phyloP scores from a whole-genome alignment of 2,797 vertebrate species.

The Spea hammondii region DNA sequence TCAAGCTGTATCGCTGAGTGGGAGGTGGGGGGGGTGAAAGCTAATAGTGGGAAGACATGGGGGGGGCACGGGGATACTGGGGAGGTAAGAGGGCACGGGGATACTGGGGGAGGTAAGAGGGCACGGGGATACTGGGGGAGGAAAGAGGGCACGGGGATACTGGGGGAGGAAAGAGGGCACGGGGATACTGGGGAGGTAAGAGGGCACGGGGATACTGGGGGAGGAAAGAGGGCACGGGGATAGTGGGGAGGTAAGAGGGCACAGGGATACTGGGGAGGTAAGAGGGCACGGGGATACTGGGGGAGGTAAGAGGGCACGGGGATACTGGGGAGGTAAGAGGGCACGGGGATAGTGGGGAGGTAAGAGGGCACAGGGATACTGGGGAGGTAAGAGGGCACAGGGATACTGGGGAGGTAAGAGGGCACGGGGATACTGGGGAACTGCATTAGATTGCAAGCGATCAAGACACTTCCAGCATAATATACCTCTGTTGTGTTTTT shows the following conservation, averaged over 20 bases:
- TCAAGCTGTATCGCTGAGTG: constrained; percentile 29
- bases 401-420: not conserved
- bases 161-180: too few relatives aligned
- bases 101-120: not conserved
- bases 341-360: too few relatives aligned
- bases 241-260: not conserved
- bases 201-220: not conserved
- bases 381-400: not conserved
- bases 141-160: too few relatives aligned
- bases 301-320: not conserved
- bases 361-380: too few relatives aligned
- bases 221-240: not conserved
- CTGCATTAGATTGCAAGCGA: too few relatives aligned
- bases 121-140: too few relatives aligned
- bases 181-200: not conserved
- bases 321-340: too few relatives aligned
- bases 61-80: not conserved
- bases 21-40: not conserved
- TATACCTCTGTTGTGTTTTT: too few relatives aligned
- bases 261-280: not conserved
- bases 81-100: too few relatives aligned
- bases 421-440: constrained; percentile 2
- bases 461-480: too few relatives aligned
- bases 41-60: not conserved
- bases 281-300: not conserved